phyloP scores from a whole-genome alignment of 2,888 invertebrate genomes.

The Philereme vetulata region DNA sequence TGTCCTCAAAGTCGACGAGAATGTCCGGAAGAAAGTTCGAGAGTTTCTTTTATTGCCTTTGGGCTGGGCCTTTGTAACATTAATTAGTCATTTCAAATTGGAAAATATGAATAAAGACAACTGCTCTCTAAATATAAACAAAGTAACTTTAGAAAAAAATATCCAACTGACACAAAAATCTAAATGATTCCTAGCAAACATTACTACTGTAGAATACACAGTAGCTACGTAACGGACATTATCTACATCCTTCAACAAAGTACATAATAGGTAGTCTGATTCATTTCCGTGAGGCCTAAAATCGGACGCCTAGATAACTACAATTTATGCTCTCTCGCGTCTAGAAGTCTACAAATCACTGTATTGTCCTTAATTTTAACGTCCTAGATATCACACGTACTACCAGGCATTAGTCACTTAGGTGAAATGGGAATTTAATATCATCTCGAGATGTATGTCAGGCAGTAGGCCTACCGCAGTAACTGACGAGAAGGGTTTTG shows the following conservation, averaged over 20 bases:
- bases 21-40: conserved; percentile 36
- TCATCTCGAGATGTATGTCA: too few relatives aligned
- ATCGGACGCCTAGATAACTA: conserved; percentile 12
- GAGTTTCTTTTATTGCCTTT: conserved; percentile 24
- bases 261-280: conserved; percentile 5
- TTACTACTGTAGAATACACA: too few relatives aligned
- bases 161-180: too few relatives aligned
- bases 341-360: conserved; percentile 32
- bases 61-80: conserved; percentile 29
- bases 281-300: conserved; percentile 21
- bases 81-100: conserved; percentile 25
- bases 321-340: conserved; percentile 24
- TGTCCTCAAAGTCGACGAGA: conserved; percentile 35
- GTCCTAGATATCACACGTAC: conserved; percentile 46
- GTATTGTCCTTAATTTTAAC: conserved; percentile 59
- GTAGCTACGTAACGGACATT: too few relatives aligned
- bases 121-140: too few relatives aligned
- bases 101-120: not conserved
- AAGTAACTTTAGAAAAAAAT: too few relatives aligned
- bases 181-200: too few relatives aligned
- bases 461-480: not conserved
- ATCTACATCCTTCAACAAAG: not conserved
- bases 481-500: not conserved
- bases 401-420: conserved; percentile 2
- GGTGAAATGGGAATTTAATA: too few relatives aligned